These are phyloP conservation scores for Rhingia campestris DNA, from an alignment of 2,888 invertebrate genomes.

Conservation along the genomic window DNA sequence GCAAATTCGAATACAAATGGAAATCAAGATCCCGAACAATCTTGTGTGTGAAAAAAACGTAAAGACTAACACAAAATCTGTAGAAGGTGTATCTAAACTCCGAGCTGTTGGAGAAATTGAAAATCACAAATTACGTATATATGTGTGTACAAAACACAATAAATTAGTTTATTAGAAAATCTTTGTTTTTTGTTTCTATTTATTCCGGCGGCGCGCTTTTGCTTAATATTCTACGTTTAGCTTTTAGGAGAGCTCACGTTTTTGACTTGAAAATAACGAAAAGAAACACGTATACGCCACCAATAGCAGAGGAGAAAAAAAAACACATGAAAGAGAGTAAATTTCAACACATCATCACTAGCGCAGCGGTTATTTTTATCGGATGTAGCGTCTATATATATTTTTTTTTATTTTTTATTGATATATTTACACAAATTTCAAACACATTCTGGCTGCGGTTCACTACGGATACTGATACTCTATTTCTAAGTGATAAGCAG, in stretches of 20 bases:
- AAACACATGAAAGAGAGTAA: constrained; percentile 41
- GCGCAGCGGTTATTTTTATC: constrained; percentile 68
- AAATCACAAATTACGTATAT: constrained; percentile 7
- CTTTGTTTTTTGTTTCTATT: constrained; percentile 35
- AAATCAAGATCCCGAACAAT: constrained; percentile 35
- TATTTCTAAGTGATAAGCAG: constrained; percentile 42
- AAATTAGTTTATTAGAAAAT: constrained; percentile 58
- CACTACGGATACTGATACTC: constrained; percentile 53
- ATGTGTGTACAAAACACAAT: constrained; percentile 34
- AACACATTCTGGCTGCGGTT: constrained; percentile 32
- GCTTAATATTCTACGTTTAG: constrained; percentile 54
- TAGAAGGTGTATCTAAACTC: constrained; percentile 11
- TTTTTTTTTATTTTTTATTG: constrained; percentile 34
- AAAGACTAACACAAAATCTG: constrained; percentile 54
- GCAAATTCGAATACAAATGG: constrained; percentile 50
- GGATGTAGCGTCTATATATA: constrained; percentile 22
- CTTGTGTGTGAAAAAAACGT: constrained; percentile 28
- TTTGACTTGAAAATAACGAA: constrained; percentile 55
- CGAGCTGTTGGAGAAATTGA: constrained; percentile 28
- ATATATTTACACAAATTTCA: constrained; percentile 57
- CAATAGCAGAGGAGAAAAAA: constrained; percentile 37
- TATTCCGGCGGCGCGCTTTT: constrained; percentile 47
- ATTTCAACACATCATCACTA: constrained; percentile 65
- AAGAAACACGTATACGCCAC: constrained; percentile 71
- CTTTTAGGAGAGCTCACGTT: constrained; percentile 47